Percentiles rank a stretch among this genome's conserved stretches.
Evolutionary conservation across 1,140 invertebrate genomes (phyloP).

Genomic region (Drosophila lacteicornis): DNA sequence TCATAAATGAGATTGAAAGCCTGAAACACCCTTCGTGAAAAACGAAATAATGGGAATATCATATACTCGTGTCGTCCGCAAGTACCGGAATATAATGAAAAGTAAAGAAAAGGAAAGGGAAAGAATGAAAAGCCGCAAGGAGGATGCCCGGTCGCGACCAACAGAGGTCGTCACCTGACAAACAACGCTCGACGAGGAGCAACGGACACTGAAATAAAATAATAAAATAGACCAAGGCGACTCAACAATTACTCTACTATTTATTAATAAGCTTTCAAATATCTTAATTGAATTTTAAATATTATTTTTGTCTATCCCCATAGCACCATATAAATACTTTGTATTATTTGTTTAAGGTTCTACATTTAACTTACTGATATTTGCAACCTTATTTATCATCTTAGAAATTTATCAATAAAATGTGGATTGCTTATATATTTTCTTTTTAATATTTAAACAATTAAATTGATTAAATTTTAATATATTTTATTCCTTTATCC

Average conservation of each 20-base stretch:
- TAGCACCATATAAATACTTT: not conserved
- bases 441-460: not conserved
- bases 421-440: not conserved
- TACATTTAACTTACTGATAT: too few relatives aligned
- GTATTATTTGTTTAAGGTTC: too few relatives aligned
- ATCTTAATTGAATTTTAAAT: not conserved
- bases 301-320: not conserved
- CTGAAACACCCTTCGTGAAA: not conserved
- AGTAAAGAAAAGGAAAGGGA: conserved; percentile 30
- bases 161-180: conserved; percentile 38
- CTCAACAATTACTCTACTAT: not conserved
- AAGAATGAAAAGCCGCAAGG: conserved; percentile 11
- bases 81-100: conserved; percentile 32
- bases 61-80: conserved; percentile 5
- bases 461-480: not conserved
- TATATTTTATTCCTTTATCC: not conserved
- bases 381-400: too few relatives aligned
- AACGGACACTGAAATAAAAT: not conserved
- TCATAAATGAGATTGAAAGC: not conserved
- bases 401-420: too few relatives aligned
- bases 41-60: not conserved
- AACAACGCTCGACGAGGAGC: conserved; percentile 5
- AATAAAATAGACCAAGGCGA: not conserved
- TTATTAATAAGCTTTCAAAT: not conserved
- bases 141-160: conserved; percentile 33